A percentile compares a stretch with the other conserved stretches of the same genome.
These are phyloP conservation scores for Spheniscus humboldti DNA, from an alignment of 2,797 vertebrate genomes.

Conservation along the genomic window DNA sequence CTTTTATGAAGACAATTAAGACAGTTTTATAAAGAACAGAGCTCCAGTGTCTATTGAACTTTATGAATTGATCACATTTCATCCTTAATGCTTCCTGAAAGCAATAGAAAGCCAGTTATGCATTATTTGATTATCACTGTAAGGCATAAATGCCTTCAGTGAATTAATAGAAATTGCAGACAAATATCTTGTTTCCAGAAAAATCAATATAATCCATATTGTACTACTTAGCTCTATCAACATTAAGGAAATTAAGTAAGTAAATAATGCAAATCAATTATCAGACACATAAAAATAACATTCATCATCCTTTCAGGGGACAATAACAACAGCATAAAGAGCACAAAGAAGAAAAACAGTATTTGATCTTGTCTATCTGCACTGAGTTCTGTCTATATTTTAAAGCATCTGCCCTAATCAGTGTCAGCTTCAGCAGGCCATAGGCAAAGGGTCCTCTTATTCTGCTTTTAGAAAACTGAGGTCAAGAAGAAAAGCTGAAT, in stretches of 20 bases:
- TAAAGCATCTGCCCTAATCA: background rate
- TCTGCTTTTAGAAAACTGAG: background rate
- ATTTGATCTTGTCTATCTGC: background rate
- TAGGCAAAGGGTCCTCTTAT: background rate
- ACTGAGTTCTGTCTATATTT: background rate
- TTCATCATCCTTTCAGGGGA: background rate
- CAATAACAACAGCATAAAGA: background rate
- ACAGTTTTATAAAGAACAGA: background rate
- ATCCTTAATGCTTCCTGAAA: background rate
- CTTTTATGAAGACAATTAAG: background rate
- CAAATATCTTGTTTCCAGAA: background rate
- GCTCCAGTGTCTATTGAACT: background rate
- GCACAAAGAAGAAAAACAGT: background rate
- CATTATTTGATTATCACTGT: background rate
- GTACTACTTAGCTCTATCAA: background rate
- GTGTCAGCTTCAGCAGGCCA: background rate
- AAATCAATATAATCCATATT: constrained; percentile 5
- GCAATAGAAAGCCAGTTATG: background rate
- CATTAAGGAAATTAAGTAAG: background rate
- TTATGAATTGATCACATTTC: background rate
- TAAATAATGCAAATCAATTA: background rate
- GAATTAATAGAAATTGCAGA: background rate
- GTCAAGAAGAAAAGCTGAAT: background rate
- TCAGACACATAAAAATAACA: background rate
- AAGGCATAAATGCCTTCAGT: background rate